Conservation (phyloP, 2,797 vertebrate genomes). For the Siniperca obscura region DNA sequence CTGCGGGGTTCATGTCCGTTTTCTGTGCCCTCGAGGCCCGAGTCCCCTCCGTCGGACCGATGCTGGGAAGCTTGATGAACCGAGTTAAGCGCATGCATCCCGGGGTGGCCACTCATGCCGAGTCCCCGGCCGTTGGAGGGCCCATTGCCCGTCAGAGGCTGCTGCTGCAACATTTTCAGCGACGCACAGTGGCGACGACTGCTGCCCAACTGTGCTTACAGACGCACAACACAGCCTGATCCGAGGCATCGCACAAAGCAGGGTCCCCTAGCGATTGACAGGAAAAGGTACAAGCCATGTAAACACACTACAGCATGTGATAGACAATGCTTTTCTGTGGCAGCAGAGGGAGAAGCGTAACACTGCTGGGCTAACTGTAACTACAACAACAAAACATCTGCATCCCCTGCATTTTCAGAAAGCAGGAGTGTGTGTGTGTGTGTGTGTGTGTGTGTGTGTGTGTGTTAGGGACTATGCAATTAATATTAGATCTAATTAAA, state of each 20-base stretch:
- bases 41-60: constrained; percentile 81
- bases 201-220: constrained; percentile 72
- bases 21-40: constrained; percentile 88
- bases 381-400: constrained; percentile 37
- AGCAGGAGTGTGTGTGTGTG: constrained; percentile 22
- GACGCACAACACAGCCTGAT: constrained; percentile 19
- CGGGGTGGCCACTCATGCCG: constrained; percentile 83
- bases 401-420: constrained; percentile 11
- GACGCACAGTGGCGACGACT: constrained; percentile 83
- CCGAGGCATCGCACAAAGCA: constrained; percentile 26
- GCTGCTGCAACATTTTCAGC: constrained; percentile 88
- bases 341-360: neutral
- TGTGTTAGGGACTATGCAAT: neutral
- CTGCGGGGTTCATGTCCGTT: constrained; percentile 90
- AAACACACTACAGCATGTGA: neutral
- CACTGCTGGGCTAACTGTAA: neutral
- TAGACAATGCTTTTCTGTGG: neutral
- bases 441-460: constrained; percentile 8
- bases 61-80: constrained; percentile 80
- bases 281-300: constrained; percentile 40
- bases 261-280: constrained; percentile 81
- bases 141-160: constrained; percentile 87
- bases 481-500: neutral
- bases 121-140: constrained; percentile 85
- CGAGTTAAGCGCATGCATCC: constrained; percentile 85